Evolutionary conservation across 1,140 invertebrate species (phyloP), one percentile per base, ranked within the genome.

Genomic region (Euglossa dilemma): DNA sequence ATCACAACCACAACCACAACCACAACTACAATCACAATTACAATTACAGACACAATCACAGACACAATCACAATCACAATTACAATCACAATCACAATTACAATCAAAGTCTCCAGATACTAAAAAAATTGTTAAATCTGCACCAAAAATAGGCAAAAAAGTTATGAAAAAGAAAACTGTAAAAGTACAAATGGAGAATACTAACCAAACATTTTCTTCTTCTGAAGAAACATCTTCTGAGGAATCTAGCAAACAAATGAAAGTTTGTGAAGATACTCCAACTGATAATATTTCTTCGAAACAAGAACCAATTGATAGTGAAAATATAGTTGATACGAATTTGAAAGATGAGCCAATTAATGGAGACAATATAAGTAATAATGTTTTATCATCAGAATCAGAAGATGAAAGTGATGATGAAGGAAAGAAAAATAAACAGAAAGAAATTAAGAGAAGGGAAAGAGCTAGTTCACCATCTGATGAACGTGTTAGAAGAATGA

Each of bases 401-500:
- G 91, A 92, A n/a, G 73, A 76, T 54, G 80, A 91, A 52, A 74
- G 47, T 56, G 63, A 89, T 63, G 80, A 89, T 71, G 83, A 94
- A 86, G 73, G 84, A 84, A 80, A 92, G 25, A 86, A 87, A 25
- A 80, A 92, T 77, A 87, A 92, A 77, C 70, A 88, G 28, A 80
- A 57, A 67, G 86, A 80, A 14, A 56, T 63, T 0, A 90, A 89
- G 75, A 85, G 89, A 77, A 89, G 91, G 56, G 87, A 93, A 20
- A 77, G 91, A 80, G 83, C 87, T 36, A 84, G 63, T 78, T 91
- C 93, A 6, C 91, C 92, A 74, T 89, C 87, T 20, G 93, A 94
- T 8, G 94, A 95, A 87, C 92, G 93, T 52, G 90, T 92, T 36
- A 88, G 94, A 76, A 90, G 93, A 80, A 94, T 94, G 93, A 95